Evolutionary conservation across 2,888 invertebrate genomes (phyloP).

Genomic region (Rhogogaster chlorosoma): DNA sequence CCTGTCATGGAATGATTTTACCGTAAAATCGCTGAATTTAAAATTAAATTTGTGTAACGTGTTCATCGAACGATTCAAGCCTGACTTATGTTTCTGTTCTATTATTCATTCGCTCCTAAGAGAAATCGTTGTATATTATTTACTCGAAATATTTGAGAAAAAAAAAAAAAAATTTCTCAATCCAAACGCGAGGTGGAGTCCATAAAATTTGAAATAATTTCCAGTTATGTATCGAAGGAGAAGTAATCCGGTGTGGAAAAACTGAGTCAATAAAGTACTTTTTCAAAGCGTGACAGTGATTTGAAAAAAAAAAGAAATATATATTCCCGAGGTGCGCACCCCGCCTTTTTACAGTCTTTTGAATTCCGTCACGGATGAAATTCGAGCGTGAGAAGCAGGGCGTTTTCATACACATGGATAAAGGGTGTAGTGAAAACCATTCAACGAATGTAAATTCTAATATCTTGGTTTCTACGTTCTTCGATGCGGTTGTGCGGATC

Average conservation of each 20-base stretch:
- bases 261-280: not conserved
- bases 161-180: not conserved
- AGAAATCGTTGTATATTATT: too few relatives aligned
- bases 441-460: conserved; percentile 36
- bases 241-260: not conserved
- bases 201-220: not conserved
- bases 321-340: not conserved
- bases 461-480: conserved; percentile 14
- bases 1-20: too few relatives aligned
- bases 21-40: too few relatives aligned
- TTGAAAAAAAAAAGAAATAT: not conserved
- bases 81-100: too few relatives aligned
- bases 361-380: not conserved
- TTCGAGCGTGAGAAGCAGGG: not conserved
- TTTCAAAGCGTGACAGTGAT: not conserved
- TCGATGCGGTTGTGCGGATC: conserved; percentile 17
- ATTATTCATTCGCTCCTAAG: too few relatives aligned
- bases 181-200: not conserved
- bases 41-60: too few relatives aligned
- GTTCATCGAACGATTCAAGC: too few relatives aligned
- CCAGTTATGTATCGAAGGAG: not conserved
- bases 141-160: too few relatives aligned
- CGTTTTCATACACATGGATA: not conserved
- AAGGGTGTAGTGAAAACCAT: not conserved
- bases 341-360: too few relatives aligned